These are phyloP conservation scores for Bettongia penicillata DNA, from an alignment of 2,113 vertebrate species.

Conservation along the genomic window DNA sequence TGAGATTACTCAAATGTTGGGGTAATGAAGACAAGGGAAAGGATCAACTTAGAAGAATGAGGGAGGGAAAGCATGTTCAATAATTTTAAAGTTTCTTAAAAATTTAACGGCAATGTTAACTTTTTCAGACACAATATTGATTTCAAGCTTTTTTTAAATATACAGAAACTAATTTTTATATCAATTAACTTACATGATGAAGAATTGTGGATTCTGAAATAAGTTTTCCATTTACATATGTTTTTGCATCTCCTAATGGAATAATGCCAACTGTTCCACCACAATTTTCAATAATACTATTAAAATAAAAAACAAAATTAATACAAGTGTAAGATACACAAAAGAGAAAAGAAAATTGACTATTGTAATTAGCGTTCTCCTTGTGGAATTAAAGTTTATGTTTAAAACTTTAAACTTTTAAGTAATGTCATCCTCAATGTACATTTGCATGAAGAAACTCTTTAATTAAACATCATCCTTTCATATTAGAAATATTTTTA, in stretches of 20 bases:
- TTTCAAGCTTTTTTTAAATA: slow-evolving; percentile 11
- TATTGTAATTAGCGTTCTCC: neutral
- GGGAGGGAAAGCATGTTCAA: neutral
- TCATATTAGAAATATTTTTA: slow-evolving; percentile 9
- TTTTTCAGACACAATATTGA: neutral
- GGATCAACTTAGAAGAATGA: neutral
- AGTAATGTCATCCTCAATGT: neutral
- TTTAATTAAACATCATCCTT: neutral
- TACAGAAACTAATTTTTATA: neutral
- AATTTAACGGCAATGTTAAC: neutral
- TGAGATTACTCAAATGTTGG: neutral
- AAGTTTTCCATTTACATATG: slow-evolving; percentile 92
- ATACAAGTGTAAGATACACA: neutral
- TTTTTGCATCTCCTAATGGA: slow-evolving; percentile 90
- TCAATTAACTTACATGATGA: slow-evolving; percentile 89
- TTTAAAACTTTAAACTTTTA: neutral
- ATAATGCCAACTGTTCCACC: slow-evolving; percentile 87
- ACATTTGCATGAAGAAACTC: neutral
- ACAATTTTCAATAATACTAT: slow-evolving; percentile 90
- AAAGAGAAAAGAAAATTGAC: neutral
- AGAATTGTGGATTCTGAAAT: slow-evolving; percentile 87
- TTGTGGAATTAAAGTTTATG: neutral
- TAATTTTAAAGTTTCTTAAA: neutral
- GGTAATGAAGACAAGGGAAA: neutral
- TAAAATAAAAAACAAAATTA: slow-evolving; percentile 51